phyloP scores from a whole-genome alignment of 2,888 invertebrate species.

The Gari tellinella region DNA sequence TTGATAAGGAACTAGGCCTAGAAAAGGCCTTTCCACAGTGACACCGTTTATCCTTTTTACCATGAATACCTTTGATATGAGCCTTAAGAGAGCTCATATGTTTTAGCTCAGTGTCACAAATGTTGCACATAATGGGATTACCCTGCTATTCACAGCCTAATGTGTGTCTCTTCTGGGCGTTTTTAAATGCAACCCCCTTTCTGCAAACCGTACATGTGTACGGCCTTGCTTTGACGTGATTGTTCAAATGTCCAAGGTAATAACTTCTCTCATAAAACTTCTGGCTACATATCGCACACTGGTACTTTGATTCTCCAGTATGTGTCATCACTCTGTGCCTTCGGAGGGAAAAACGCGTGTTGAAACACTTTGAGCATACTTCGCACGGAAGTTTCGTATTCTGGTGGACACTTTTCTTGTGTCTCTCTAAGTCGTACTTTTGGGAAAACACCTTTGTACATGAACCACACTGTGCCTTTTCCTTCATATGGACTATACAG shows the following conservation, averaged over 20 bases:
- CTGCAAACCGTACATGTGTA: constrained; percentile 1
- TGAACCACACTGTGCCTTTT: neutral
- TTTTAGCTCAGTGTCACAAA: too few species aligned
- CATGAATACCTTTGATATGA: too few species aligned
- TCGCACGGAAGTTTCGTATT: constrained; percentile 2
- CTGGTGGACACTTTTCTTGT: constrained; percentile 1
- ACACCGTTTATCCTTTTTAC: too few species aligned
- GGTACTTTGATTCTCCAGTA: neutral
- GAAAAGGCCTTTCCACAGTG: too few species aligned
- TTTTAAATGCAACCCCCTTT: neutral
- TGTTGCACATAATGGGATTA: too few species aligned
- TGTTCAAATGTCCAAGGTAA: too few species aligned
- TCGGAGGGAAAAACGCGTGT: constrained; percentile 3
- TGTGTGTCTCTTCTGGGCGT: constrained; percentile 1
- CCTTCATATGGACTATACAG: constrained; percentile 1
- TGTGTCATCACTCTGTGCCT: constrained; percentile 2
- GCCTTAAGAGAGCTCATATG: too few species aligned
- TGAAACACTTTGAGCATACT: constrained; percentile 6
- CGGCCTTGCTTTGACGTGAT: neutral
- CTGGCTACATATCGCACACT: constrained; percentile 3
- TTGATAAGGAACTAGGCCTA: too few species aligned
- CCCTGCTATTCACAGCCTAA: neutral
- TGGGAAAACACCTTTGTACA: constrained; percentile 1
- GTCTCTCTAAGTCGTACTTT: constrained; percentile 2
- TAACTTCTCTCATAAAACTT: constrained; percentile 5